phyloP scores from a whole-genome alignment of 2,113 vertebrate species.

The Vulpes lagopus region DNA sequence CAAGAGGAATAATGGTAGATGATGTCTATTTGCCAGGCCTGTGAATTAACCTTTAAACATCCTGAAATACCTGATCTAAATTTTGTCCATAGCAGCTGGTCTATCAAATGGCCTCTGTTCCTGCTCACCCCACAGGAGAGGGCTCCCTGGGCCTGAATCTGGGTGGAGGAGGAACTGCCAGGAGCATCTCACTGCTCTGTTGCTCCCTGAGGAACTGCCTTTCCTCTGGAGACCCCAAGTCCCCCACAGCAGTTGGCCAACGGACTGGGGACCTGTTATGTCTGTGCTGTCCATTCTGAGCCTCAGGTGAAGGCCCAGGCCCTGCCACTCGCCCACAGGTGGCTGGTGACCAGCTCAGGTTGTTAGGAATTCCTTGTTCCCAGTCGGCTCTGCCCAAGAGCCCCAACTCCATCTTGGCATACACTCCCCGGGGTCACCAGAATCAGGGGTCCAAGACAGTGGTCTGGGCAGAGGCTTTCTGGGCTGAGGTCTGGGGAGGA shows the following conservation, averaged over 20 bases:
- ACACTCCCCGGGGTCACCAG: not conserved
- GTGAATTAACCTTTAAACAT: not conserved
- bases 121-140: not conserved
- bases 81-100: not conserved
- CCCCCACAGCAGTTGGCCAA: no score
- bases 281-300: rapidly evolving
- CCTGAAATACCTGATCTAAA: not conserved
- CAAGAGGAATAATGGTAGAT: not conserved
- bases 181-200: not conserved
- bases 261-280: rapidly evolving
- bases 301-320: not conserved
- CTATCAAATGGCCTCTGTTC: rapidly evolving
- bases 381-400: rapidly evolving
- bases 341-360: not conserved
- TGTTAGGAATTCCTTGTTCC: not conserved
- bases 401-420: no score
- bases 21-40: not conserved
- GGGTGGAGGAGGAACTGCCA: rapidly evolving
- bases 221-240: no score
- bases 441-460: rapidly evolving
- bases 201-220: not conserved
- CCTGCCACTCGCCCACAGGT: no score
- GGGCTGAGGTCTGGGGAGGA: not conserved
- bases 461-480: not conserved
- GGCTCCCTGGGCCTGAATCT: no score